Percentiles rank a stretch among this genome's conserved stretches.
Conservation (phyloP, 2,888 invertebrate genomes). For the Caenorhabditis panamensis region DNA sequence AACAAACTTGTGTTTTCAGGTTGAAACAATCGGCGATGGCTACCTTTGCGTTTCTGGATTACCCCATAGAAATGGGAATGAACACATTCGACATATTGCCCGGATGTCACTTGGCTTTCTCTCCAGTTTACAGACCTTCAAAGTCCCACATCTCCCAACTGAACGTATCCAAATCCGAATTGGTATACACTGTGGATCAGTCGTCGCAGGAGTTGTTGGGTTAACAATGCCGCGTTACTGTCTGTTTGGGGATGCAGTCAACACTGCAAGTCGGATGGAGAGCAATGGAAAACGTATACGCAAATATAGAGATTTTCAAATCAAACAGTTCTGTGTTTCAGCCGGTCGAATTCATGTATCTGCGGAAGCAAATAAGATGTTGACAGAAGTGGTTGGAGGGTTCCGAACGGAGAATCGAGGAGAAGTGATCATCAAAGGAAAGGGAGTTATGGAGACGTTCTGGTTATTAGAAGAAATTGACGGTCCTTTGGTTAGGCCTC, state of each 20-base stretch:
- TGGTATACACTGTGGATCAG: slow-evolving; percentile 69
- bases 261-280: slow-evolving; percentile 78
- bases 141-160: slow-evolving; percentile 74
- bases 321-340: slow-evolving; percentile 29
- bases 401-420: slow-evolving; percentile 75
- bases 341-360: slow-evolving; percentile 78
- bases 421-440: slow-evolving; percentile 76
- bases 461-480: slow-evolving; percentile 61
- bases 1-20: slow-evolving; percentile 42
- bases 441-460: slow-evolving; percentile 76
- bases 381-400: slow-evolving; percentile 72
- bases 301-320: neutral
- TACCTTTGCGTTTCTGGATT: slow-evolving; percentile 69
- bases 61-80: slow-evolving; percentile 70
- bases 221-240: slow-evolving; percentile 74
- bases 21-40: slow-evolving; percentile 73
- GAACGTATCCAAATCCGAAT: slow-evolving; percentile 73
- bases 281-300: slow-evolving; percentile 74
- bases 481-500: neutral
- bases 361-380: slow-evolving; percentile 68
- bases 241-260: slow-evolving; percentile 78
- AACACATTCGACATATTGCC: slow-evolving; percentile 71
- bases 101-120: slow-evolving; percentile 72
- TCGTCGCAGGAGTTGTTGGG: slow-evolving; percentile 73
- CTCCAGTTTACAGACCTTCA: slow-evolving; percentile 64